phyloP scores from a whole-genome alignment of 2,888 invertebrate genomes.

The Trissolcus brochymenae region DNA sequence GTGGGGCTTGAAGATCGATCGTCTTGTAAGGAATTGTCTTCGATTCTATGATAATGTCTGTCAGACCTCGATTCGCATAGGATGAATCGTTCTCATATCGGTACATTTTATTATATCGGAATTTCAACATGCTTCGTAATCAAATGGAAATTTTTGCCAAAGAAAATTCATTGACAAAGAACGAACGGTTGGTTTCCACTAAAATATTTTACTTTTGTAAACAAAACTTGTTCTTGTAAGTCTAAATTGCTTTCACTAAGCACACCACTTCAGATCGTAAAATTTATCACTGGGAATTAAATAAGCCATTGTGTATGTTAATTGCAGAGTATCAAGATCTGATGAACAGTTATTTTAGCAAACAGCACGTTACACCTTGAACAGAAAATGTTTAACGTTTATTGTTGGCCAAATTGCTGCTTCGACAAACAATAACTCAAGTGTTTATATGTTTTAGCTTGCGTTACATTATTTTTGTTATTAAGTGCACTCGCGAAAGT shows the following conservation, averaged over 20 bases:
- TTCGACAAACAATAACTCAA: conserved; percentile 11
- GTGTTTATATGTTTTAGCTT: conserved; percentile 28
- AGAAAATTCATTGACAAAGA: conserved; percentile 13
- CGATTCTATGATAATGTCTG: conserved; percentile 48
- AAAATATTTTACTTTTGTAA: conserved; percentile 36
- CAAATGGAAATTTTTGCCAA: conserved; percentile 31
- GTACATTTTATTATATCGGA: conserved; percentile 43
- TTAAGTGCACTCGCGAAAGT: conserved; percentile 14
- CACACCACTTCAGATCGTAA: conserved; percentile 11
- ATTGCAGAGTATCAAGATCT: conserved; percentile 19
- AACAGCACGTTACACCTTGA: conserved; percentile 20
- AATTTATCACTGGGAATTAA: conserved; percentile 33
- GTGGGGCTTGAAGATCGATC: conserved; percentile 38
- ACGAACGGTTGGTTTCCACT: conserved; percentile 13
- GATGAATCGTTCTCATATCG: conserved; percentile 20
- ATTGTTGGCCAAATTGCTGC: conserved; percentile 20
- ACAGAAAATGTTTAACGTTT: conserved; percentile 25
- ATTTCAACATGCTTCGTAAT: conserved; percentile 33
- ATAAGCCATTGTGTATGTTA: conserved; percentile 38
- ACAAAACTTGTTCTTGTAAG: conserved; percentile 20
- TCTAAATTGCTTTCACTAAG: conserved; percentile 18
- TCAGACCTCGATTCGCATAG: conserved; percentile 30
- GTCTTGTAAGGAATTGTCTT: conserved; percentile 48
- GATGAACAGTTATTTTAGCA: conserved; percentile 40
- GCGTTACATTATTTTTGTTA: conserved; percentile 20